Conservation (phyloP, 2,888 invertebrate genomes). For the Phrixothrix hirtus region DNA sequence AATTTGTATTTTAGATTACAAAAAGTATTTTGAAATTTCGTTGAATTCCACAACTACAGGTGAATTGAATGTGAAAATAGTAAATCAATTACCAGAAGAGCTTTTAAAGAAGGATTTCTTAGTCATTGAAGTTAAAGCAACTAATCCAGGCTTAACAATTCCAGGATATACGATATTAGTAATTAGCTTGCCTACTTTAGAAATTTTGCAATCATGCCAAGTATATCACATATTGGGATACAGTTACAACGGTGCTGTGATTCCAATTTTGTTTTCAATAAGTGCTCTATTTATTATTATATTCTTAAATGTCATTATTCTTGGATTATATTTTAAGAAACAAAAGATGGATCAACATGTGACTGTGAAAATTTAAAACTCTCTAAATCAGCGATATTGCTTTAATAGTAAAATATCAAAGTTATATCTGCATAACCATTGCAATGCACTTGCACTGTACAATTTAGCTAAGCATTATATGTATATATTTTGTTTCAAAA, state of each 20-base stretch:
- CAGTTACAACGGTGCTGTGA: neutral
- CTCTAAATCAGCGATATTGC: too few species aligned
- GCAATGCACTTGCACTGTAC: too few species aligned
- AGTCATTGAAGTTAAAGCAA: constrained; percentile 3
- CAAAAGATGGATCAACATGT: neutral
- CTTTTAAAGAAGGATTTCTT: neutral
- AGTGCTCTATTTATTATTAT: constrained; percentile 2
- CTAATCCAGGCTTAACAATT: constrained; percentile 6
- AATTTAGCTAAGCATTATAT: too few species aligned
- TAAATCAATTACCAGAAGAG: neutral
- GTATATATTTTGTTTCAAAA: too few species aligned
- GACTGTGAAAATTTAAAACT: too few species aligned
- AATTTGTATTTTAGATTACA: constrained; percentile 1
- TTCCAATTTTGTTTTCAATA: neutral
- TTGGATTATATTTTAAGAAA: constrained; percentile 2
- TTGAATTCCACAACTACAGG: neutral
- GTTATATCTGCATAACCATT: too few species aligned
- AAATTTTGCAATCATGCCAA: neutral
- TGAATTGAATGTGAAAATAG: neutral
- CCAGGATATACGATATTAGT: neutral
- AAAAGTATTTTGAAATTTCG: constrained; percentile 10
- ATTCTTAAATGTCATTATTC: neutral
- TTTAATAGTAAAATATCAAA: too few species aligned
- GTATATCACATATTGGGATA: neutral
- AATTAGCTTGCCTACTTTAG: neutral